Percentiles rank a stretch among this genome's conserved stretches.
phyloP scores from a whole-genome alignment of 2,888 invertebrate species.

The Quadroppia sp. region DNA sequence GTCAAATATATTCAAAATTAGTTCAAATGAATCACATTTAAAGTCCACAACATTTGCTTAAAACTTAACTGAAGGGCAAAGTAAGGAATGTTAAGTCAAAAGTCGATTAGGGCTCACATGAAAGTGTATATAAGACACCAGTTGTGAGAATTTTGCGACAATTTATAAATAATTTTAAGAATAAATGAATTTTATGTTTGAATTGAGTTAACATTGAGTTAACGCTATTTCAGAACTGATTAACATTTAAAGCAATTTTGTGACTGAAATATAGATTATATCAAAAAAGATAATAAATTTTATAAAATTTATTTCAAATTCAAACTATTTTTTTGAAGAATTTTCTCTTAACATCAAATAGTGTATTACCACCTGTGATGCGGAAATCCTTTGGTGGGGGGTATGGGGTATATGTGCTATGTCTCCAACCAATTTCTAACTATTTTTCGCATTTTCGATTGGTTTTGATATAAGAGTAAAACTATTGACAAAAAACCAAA shows the following conservation, averaged over 20 bases:
- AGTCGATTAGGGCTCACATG: not conserved
- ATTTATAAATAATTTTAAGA: not conserved
- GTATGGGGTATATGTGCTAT: not conserved
- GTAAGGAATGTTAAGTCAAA: not conserved
- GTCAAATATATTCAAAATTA: too few species aligned
- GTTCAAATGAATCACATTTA: too few species aligned
- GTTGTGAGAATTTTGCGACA: not conserved
- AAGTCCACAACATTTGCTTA: too few species aligned
- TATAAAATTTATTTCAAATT: not conserved
- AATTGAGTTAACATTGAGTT: not conserved
- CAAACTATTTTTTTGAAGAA: not conserved
- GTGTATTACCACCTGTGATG: not conserved
- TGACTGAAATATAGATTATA: not conserved
- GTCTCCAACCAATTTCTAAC: not conserved
- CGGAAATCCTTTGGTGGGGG: slow-evolving; percentile 7
- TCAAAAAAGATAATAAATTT: not conserved
- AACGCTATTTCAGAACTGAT: not conserved
- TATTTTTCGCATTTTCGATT: not conserved
- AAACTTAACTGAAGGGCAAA: too few species aligned
- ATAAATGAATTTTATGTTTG: not conserved
- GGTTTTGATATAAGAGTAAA: too few species aligned
- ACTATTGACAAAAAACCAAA: too few species aligned
- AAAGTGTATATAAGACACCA: not conserved
- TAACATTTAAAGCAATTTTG: not conserved
- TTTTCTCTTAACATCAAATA: not conserved